phyloP scores from a whole-genome alignment of 2,113 vertebrate genomes.

The Lanius ludovicianus region DNA sequence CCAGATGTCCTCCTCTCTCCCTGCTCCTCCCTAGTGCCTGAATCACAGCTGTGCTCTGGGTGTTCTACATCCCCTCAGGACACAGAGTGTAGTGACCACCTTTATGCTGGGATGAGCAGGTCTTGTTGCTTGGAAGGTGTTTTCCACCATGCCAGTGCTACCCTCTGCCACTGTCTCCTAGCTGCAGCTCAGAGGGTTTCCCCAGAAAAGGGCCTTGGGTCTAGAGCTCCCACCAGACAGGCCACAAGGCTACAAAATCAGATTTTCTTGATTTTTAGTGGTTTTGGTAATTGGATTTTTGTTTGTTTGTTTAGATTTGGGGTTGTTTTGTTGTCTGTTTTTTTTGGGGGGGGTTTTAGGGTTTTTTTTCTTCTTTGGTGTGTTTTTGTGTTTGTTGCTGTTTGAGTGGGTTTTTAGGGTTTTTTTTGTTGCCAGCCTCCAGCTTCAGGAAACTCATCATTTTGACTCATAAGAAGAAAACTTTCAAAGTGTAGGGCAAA shows the following conservation, averaged over 20 bases:
- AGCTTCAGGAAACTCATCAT: background rate
- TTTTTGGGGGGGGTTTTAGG: background rate
- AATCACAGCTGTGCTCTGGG: background rate
- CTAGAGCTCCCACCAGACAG: background rate
- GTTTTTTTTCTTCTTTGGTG: background rate
- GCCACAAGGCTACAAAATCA: background rate
- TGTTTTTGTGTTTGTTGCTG: background rate
- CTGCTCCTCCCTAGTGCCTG: background rate
- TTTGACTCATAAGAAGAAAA: background rate
- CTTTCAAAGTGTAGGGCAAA: background rate
- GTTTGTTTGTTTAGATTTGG: background rate
- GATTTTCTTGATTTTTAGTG: background rate
- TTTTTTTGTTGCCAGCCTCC: background rate
- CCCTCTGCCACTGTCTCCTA: background rate
- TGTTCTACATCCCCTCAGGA: background rate
- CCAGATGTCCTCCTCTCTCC: background rate
- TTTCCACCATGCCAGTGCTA: background rate
- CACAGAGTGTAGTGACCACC: background rate
- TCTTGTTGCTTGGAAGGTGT: background rate
- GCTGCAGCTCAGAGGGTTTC: background rate
- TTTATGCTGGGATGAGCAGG: background rate
- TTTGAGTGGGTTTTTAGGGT: background rate
- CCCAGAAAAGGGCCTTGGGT: background rate
- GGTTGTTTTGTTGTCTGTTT: background rate
- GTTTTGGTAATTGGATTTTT: background rate